Evolutionary conservation across 2,113 vertebrate genomes (phyloP), one percentile per base, ranked within the genome.

Genomic region (Vulpes vulpes): DNA sequence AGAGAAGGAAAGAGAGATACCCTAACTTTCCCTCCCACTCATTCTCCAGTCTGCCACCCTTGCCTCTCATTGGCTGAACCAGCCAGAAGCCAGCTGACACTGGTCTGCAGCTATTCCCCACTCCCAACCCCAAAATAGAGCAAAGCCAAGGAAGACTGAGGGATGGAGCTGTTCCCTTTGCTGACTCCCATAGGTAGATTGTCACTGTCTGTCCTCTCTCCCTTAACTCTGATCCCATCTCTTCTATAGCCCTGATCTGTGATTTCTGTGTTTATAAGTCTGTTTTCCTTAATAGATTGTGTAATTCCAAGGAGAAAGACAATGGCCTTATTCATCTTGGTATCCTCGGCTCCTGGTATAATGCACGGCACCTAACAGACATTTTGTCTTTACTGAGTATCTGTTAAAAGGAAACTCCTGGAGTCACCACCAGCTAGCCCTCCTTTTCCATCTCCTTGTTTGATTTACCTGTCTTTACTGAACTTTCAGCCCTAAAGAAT

Each of bases 231-330:
- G 43, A 35, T 57, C 65, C 62, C 57, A 9, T 32, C 35, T 80
- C 84, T 71, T 67, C 43, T 53, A 80, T 23, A 93, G 78, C 15
- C 8, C 10, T 55, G 17, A 74, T 80, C 89, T 80, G 2, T 35
- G 67, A 67, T 76, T 74, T 94, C 49, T 53, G 62, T 91, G 71
- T 85, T 93, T 93, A 62, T 53, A 93, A 85, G 62, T 32, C 83
- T 32, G 73, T 74, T 93, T 94, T 80, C 80, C 62, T 82, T 53
- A 86, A 86, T 55, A 59, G 80, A 84, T 0, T 57, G 43, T 8
- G 30, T 53, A 74, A 51, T 88, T 93, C 59, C 64, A 84, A 51
- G 23, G 88, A 19, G 30, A 22, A 57, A 62, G 79, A 81, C 89
- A 88, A 85, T 73, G 62, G 65, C 67, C 22, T 65, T 30, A 79